Evolutionary conservation across 2,888 invertebrate genomes (phyloP), one percentile per base, ranked within the genome.

Genomic region (Melanostoma mellinum): DNA sequence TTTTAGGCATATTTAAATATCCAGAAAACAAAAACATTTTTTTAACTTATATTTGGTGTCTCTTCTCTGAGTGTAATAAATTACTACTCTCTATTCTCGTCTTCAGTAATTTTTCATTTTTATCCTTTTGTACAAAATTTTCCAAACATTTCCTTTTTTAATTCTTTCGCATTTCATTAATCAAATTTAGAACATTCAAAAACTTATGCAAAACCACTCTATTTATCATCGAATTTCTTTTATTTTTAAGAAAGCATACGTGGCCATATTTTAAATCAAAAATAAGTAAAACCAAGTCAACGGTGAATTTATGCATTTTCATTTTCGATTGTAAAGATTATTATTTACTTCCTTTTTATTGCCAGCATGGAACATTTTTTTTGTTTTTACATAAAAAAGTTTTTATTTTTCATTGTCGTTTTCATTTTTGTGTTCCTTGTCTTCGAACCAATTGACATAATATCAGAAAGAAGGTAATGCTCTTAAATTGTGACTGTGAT

Each of bases 221-320:
- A 71, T 48, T 79, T 71, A 38, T 65, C 74, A 55, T 79, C 69
- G 77, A 73, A 20, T 1, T 77, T 61, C n/a, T 53, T 35, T 78
- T 63, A 52, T 60, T 69, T 68, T 56, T 8, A 10, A 67, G 55
- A 75, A 42, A 73, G 65, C 78, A 75, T 84, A 84, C 79, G 79
- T 84, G 84, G 84, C 79, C 74, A 84, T 79, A 79, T 75, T 73
- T 87, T 86, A 77, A 58, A 80, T 85, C 82, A 85, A 78, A 86
- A 76, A 77, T 84, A 81, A 20, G 20, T 85, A 60, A 85, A 85
- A 85, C 81, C 79, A 58, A 69, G 35, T 56, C 48, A 63, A 20
- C 20, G 20, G 20, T 20, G 0, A 20, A 20, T 20, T 20, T 20
- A 20, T 53, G 32, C 53, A 20, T 53, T 38, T 46, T n/a, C 46